phyloP scores from a whole-genome alignment of 2,113 vertebrate genomes.

The Xiphophorus hellerii region DNA sequence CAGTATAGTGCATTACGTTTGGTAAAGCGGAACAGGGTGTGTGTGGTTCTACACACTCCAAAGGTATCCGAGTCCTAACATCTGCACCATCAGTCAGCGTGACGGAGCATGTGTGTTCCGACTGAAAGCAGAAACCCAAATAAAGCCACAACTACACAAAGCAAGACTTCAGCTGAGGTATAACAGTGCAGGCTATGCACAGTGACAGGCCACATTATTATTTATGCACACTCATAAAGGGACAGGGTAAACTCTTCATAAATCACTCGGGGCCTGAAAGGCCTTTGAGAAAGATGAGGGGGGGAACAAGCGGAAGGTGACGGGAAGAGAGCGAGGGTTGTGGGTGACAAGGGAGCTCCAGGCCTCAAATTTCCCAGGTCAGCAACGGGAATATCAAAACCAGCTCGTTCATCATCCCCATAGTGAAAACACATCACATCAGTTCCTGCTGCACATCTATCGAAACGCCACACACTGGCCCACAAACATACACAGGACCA shows the following conservation, averaged over 20 bases:
- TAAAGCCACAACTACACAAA: constrained; percentile 16
- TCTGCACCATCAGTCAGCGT: constrained; percentile 28
- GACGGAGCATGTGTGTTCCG: constrained; percentile 43
- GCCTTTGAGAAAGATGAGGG: constrained; percentile 12
- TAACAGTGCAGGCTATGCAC: constrained; percentile 28
- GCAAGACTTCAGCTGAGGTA: constrained; percentile 58
- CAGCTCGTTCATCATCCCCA: constrained; percentile 60
- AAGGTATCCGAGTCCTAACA: constrained; percentile 10
- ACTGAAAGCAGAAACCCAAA: constrained; percentile 12
- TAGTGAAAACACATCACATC: constrained; percentile 47
- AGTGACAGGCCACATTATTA: constrained; percentile 71
- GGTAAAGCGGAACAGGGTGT: neutral
- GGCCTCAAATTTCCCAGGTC: constrained; percentile 60
- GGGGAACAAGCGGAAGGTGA: neutral
- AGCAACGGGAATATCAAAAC: constrained; percentile 52
- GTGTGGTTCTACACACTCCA: neutral
- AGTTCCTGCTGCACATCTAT: constrained; percentile 20
- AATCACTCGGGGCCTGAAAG: constrained; percentile 61
- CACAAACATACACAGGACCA: neutral
- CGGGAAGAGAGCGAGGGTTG: constrained; percentile 23
- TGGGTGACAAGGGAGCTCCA: constrained; percentile 42
- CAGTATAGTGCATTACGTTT: neutral
- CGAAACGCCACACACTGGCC: constrained; percentile 5
- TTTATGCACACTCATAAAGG: constrained; percentile 78
- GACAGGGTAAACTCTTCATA: constrained; percentile 75